Evolutionary conservation across 2,113 vertebrate genomes (phyloP).

Genomic region (Chinchilla lanigera): DNA sequence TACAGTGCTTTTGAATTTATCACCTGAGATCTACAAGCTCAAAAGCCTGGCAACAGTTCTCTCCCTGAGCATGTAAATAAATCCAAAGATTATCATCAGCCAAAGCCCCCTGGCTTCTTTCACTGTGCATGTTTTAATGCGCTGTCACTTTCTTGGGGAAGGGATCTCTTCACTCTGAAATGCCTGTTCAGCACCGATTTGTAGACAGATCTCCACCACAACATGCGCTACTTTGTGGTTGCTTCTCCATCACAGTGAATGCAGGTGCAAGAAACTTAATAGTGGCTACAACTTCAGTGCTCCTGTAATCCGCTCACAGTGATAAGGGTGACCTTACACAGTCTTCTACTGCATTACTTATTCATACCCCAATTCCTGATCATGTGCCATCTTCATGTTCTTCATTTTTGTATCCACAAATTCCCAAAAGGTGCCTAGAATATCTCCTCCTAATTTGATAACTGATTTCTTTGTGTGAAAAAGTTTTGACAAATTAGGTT

Average conservation of each 20-base stretch:
- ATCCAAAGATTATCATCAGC: not conserved
- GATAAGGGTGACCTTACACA: fast-evolving
- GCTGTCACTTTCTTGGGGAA: not conserved
- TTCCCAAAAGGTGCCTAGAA: not conserved
- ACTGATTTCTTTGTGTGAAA: not conserved
- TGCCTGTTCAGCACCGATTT: not conserved
- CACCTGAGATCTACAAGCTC: not conserved
- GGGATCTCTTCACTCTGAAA: not conserved
- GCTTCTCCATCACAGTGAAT: not conserved
- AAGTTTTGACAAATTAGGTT: not conserved
- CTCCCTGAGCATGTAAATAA: not conserved
- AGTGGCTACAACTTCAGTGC: not conserved
- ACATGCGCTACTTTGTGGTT: not conserved
- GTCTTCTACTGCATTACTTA: not conserved
- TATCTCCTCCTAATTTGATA: not conserved
- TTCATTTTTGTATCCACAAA: not conserved
- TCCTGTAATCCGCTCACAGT: not conserved
- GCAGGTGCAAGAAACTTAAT: fast-evolving
- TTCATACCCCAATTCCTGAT: not conserved
- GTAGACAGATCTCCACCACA: not conserved
- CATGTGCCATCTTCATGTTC: not conserved
- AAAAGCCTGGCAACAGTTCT: not conserved
- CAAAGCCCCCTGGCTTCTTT: not conserved
- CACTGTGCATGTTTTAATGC: not conserved
- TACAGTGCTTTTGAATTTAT: not conserved